Percentiles rank a stretch among this genome's conserved stretches.
These are phyloP conservation scores for Amphimedon queenslandica DNA, from an alignment of 37 sponge, comb jelly and placozoan species.

Conservation along the genomic window DNA sequence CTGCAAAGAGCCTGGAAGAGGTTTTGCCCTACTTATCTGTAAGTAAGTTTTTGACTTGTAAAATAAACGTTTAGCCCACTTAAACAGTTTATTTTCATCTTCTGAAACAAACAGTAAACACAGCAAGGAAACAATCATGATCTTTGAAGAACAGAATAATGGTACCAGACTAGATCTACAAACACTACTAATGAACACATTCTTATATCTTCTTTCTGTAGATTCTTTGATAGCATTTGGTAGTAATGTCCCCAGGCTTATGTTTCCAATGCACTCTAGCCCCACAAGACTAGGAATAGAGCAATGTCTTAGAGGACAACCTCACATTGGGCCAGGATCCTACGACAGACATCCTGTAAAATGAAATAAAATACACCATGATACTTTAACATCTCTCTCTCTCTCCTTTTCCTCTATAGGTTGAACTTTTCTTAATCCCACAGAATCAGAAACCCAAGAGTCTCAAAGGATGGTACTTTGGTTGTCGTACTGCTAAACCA, in stretches of 20 bases:
- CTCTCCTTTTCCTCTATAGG: conserved; percentile 16
- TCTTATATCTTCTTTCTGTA: neutral
- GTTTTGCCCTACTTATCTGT: no score
- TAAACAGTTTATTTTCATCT: no score
- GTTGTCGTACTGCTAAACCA: conserved; percentile 18
- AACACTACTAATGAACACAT: no score
- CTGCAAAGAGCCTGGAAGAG: no score
- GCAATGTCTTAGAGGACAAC: conserved; percentile 45
- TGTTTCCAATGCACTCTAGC: conserved; percentile 57
- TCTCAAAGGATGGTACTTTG: conserved; percentile 52
- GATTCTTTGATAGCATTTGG: conserved; percentile 44
- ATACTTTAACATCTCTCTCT: neutral
- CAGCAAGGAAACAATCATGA: no score
- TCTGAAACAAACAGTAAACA: no score
- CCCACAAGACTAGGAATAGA: conserved; percentile 64
- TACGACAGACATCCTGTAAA: conserved; percentile 47
- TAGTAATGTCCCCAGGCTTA: conserved; percentile 30
- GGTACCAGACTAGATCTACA: no score
- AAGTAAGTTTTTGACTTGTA: no score
- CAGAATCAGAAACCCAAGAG: conserved; percentile 30
- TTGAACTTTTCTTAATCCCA: conserved; percentile 31
- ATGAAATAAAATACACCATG: neutral
- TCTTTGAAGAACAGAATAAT: no score
- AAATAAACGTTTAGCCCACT: no score
- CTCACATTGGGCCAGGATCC: conserved; percentile 50